Conservation (phyloP, 2,113 vertebrate species). For the Ictalurus punctatus region DNA sequence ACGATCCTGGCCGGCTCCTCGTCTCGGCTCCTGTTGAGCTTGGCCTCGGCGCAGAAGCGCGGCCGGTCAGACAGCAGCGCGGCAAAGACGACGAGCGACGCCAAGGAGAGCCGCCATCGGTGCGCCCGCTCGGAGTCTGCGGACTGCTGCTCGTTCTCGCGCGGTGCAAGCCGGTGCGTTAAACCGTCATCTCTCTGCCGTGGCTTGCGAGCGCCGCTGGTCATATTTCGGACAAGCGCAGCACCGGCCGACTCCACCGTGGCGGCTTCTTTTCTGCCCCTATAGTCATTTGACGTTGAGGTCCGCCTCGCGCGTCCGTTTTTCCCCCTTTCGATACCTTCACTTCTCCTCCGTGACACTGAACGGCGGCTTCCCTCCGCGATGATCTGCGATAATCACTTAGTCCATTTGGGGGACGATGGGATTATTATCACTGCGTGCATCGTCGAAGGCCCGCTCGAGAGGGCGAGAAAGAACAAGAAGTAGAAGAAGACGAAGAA, state of each 20-base stretch:
- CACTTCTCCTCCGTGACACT: conserved; percentile 62
- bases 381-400: conserved; percentile 27
- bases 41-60: conserved; percentile 98
- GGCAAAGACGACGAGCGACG: conserved; percentile 96
- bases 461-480: conserved; percentile 26
- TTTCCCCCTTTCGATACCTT: conserved; percentile 52
- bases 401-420: conserved; percentile 11
- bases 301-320: conserved; percentile 50
- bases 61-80: conserved; percentile 99
- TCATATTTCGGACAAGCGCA: conserved; percentile 98
- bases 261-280: conserved; percentile 90
- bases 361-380: conserved; percentile 47
- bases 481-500: conserved; percentile 24
- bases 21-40: conserved; percentile 86
- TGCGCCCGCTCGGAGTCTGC: conserved; percentile 97
- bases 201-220: conserved; percentile 98
- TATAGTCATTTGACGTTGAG: conserved; percentile 91
- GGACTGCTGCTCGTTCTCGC: conserved; percentile 96
- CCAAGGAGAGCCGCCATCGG: conserved; percentile 99
- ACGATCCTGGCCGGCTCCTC: conserved; percentile 67
- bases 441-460: conserved; percentile 35
- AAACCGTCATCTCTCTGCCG: conserved; percentile 95
- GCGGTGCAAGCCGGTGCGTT: conserved; percentile 93
- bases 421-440: conserved; percentile 28
- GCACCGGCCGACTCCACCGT: conserved; percentile 95